These are phyloP conservation scores for Drosophila sp. DNA, from an alignment of 1,140 invertebrate genomes.

Conservation along the genomic window DNA sequence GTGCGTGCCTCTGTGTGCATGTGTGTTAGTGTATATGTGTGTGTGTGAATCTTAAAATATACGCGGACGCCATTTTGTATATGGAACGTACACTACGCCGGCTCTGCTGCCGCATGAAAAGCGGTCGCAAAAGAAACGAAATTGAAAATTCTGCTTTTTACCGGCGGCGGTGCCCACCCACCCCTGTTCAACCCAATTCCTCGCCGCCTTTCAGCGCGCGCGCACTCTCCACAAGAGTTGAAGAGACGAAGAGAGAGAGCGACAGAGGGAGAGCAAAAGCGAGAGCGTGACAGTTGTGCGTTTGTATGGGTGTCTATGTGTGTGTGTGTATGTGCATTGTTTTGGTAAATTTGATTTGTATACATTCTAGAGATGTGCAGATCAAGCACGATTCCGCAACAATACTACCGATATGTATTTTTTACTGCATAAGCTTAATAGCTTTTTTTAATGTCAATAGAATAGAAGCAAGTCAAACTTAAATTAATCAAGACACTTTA, in stretches of 20 bases:
- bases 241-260: conserved; percentile 9
- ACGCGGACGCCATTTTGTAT: conserved; percentile 82
- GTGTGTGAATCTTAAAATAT: conserved; percentile 75
- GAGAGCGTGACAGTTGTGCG: conserved; percentile 8
- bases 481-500: too few relatives aligned
- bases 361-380: conserved; percentile 42
- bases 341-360: conserved; percentile 76
- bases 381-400: not conserved
- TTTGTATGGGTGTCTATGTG: conserved; percentile 36
- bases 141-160: conserved; percentile 75
- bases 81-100: conserved; percentile 46
- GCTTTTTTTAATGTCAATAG: too few relatives aligned
- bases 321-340: conserved; percentile 67
- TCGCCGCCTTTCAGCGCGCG: conserved; percentile 40
- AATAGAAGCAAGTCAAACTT: too few relatives aligned
- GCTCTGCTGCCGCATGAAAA: conserved; percentile 59
- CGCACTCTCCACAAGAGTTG: conserved; percentile 20
- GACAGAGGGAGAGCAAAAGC: conserved; percentile 35
- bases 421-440: too few relatives aligned
- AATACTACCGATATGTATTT: not conserved
- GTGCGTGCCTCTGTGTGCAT: conserved; percentile 38
- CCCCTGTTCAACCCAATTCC: conserved; percentile 66
- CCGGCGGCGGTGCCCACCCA: conserved; percentile 52
- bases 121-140: conserved; percentile 59
- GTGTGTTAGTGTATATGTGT: conserved; percentile 43